phyloP scores from a whole-genome alignment of 2,797 vertebrate genomes.

The Parauchenoglanis punctatus region DNA sequence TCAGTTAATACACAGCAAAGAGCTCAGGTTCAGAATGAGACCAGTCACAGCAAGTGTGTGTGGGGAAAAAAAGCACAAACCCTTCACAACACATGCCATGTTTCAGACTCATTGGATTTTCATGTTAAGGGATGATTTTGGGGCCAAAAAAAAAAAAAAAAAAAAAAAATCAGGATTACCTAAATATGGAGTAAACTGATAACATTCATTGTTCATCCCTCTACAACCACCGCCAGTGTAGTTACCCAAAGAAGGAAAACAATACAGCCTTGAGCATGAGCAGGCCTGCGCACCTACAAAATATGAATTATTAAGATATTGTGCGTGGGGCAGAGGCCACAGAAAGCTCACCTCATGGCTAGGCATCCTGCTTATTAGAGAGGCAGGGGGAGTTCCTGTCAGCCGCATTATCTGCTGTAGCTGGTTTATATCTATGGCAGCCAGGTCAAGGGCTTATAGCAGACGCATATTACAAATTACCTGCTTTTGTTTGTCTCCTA shows the following conservation, averaged over 20 bases:
- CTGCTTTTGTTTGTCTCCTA: conserved; percentile 37
- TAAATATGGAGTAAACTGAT: not conserved
- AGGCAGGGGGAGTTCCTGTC: conserved; percentile 96
- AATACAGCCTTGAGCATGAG: conserved; percentile 21
- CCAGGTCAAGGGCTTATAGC: conserved; percentile 92
- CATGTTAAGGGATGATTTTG: not conserved
- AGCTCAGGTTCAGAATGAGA: conserved; percentile 20
- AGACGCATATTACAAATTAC: conserved; percentile 60
- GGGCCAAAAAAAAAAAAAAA: no score
- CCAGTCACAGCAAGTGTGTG: conserved; percentile 24
- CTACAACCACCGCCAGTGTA: not conserved
- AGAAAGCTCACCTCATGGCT: conserved; percentile 92
- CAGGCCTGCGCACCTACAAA: conserved; percentile 16
- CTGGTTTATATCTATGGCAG: conserved; percentile 98
- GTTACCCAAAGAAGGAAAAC: not conserved
- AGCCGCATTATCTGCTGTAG: conserved; percentile 99
- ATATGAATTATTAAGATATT: conserved; percentile 8
- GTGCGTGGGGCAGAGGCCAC: conserved; percentile 32
- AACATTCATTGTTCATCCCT: not conserved
- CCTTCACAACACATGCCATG: not conserved
- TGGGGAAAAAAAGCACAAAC: conserved; percentile 10
- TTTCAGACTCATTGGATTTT: not conserved
- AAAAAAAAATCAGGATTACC: not conserved
- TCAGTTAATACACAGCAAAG: conserved; percentile 13
- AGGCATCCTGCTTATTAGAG: conserved; percentile 99